Conservation (phyloP, 2,888 invertebrate genomes). For the Halictus quadricinctus region DNA sequence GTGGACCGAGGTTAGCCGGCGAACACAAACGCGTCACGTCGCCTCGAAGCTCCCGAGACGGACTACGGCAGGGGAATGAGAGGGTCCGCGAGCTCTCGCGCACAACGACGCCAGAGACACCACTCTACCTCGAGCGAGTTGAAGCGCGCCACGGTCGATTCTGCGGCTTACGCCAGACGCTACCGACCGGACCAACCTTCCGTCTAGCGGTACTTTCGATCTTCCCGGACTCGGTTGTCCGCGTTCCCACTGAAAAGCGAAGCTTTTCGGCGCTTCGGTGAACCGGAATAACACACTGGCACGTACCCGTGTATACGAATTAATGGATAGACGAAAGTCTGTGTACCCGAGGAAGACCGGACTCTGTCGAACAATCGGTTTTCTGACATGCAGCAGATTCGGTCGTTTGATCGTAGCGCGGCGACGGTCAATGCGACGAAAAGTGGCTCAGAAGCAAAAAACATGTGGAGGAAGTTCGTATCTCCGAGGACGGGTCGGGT, state of each 20-base stretch:
- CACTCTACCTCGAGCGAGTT: slow-evolving; percentile 63
- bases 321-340: not conserved
- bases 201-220: slow-evolving; percentile 27
- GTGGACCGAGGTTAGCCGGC: slow-evolving; percentile 42
- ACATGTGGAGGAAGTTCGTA: no score
- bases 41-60: slow-evolving; percentile 78
- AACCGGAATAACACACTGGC: not conserved
- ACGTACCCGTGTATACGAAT: not conserved
- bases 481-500: no score
- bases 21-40: slow-evolving; percentile 65
- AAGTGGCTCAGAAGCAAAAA: no score
- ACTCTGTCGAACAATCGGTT: not conserved
- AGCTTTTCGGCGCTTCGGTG: not conserved
- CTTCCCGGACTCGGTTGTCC: not conserved
- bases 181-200: slow-evolving; percentile 37
- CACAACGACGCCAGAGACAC: slow-evolving; percentile 76
- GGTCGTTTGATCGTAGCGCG: not conserved
- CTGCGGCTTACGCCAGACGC: slow-evolving; percentile 55
- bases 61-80: slow-evolving; percentile 79
- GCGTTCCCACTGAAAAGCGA: not conserved
- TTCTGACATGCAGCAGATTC: not conserved
- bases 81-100: slow-evolving; percentile 74
- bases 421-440: no score
- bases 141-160: slow-evolving; percentile 76
- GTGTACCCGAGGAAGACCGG: not conserved